Evolutionary conservation across 2,797 vertebrate species (phyloP).

Genomic region (Cygnus olor): DNA sequence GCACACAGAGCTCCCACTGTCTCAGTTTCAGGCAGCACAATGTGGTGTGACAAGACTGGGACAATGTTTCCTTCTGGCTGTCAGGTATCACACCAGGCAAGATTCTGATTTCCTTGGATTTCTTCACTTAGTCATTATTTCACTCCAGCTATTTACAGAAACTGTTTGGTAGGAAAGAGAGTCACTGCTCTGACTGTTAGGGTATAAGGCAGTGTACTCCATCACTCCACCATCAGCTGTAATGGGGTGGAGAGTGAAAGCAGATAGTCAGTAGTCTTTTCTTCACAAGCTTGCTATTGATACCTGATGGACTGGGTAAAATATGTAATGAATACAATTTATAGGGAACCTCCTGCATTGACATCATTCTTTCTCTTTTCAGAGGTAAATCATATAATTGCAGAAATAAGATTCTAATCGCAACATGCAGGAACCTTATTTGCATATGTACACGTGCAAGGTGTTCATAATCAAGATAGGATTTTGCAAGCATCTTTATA

Average conservation of each 20-base stretch:
- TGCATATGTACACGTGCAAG: not conserved
- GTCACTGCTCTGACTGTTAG: not conserved
- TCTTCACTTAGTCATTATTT: conserved; percentile 42
- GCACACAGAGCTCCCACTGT: not conserved
- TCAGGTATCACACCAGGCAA: conserved; percentile 25
- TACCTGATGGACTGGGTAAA: not conserved
- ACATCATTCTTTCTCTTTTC: not conserved
- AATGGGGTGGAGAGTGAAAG: not conserved
- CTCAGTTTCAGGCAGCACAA: not conserved
- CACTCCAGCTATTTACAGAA: conserved; percentile 36
- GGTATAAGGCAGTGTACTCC: not conserved
- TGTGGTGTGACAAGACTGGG: conserved; percentile 3
- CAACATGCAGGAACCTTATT: not conserved
- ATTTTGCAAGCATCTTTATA: rapidly evolving
- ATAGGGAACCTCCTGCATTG: rapidly evolving
- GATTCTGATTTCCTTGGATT: conserved; percentile 11
- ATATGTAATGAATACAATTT: not conserved
- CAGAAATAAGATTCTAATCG: not conserved
- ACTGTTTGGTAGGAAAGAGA: not conserved
- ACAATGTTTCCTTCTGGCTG: not conserved
- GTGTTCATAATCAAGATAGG: not conserved
- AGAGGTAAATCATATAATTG: not conserved
- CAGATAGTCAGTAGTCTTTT: not conserved
- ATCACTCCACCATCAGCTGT: not conserved
- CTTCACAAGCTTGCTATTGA: not conserved